Evolutionary conservation across 2,888 invertebrate species (phyloP).

Genomic region (Cephus pygmeus): DNA sequence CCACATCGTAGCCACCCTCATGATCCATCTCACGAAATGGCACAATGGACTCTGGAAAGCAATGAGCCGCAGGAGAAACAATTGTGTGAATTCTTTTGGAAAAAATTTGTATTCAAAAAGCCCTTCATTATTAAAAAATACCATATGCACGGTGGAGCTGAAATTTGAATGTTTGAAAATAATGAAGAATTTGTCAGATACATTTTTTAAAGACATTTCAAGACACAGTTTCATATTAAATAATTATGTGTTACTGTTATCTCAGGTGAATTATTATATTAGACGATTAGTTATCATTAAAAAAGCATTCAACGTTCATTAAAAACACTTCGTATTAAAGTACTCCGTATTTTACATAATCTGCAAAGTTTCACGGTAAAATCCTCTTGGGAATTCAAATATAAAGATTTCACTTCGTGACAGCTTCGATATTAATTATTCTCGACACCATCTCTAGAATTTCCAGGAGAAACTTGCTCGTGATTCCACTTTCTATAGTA

Average conservation of each 20-base stretch:
- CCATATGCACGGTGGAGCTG: background rate
- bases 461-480: background rate
- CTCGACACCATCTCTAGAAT: background rate
- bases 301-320: background rate
- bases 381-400: background rate
- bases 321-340: background rate
- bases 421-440: background rate
- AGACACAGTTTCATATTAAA: background rate
- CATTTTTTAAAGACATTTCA: background rate
- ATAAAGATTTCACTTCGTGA: background rate
- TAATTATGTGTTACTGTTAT: background rate
- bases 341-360: background rate
- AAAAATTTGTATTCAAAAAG: background rate
- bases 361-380: background rate
- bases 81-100: background rate
- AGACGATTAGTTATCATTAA: background rate
- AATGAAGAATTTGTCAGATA: background rate
- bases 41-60: background rate
- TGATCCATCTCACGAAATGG: background rate
- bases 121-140: background rate
- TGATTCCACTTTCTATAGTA: background rate
- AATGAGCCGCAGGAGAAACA: background rate
- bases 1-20: background rate
- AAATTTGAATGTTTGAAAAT: background rate
- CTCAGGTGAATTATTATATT: too few species aligned